phyloP scores from a whole-genome alignment of 2,113 vertebrate genomes.

The Gracilinanus agilis region DNA sequence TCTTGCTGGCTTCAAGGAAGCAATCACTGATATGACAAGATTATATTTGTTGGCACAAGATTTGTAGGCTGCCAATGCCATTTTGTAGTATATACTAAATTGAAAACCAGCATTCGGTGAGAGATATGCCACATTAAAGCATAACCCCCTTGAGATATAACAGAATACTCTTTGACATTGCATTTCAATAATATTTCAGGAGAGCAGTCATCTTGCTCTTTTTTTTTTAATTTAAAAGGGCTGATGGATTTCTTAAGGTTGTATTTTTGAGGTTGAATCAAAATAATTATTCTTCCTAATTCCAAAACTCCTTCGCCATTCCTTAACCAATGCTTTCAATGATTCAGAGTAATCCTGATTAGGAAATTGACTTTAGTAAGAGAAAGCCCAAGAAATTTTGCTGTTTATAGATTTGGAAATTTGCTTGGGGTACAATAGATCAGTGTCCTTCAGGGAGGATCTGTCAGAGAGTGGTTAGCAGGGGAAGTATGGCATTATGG shows the following conservation, averaged over 20 bases:
- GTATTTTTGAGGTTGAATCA: background rate
- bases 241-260: background rate
- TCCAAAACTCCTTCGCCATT: too few relatives aligned
- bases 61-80: background rate
- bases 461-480: background rate
- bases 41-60: background rate
- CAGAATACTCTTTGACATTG: background rate
- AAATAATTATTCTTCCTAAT: background rate
- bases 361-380: background rate
- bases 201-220: background rate
- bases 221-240: background rate
- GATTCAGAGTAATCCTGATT: background rate
- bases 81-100: background rate
- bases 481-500: background rate
- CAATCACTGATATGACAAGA: background rate
- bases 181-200: background rate
- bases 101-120: background rate
- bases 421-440: background rate
- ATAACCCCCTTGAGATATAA: background rate
- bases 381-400: background rate
- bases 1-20: conserved; percentile 46
- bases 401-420: background rate
- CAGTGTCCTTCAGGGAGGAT: background rate
- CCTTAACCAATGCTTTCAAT: background rate
- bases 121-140: background rate